Evolutionary conservation across 2,888 invertebrate genomes (phyloP), one percentile per base, ranked within the genome.

Genomic region (Clistopyga incitator): DNA sequence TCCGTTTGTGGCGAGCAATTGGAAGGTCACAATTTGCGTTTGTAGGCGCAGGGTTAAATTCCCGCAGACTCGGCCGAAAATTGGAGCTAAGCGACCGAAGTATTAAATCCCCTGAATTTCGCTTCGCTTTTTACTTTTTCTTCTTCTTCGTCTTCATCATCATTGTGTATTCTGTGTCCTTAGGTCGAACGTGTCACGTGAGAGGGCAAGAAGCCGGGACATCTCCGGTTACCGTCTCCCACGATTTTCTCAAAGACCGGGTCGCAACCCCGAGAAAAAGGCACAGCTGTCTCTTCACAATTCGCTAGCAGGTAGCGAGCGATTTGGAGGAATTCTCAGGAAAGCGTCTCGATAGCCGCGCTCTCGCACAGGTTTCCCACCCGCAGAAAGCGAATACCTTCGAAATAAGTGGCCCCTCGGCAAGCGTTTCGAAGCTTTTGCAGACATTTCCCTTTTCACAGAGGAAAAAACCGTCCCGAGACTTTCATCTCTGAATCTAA

Each of bases 21-120:
- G 59, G 75, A 84, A 78, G 81, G 78, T 78, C 84, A 64, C 59
- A 70, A 8, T 47, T 74, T 78, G 74, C 84, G 84, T 81, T 81
- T 81, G 52, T 38, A 74, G 80, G 64, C 65, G 23, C 74, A 70
- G 78, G 70, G 65, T 72, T 34, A 68, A n/a, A n/a, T n/a, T n/a
- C n/a, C 10, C 42, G 54, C 61, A 74, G 20, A 61, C 0, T 29
- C 18, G 20, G 59, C 13, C 34, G n/a, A 10, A 38, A 38, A 38
- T 8, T 38, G 38, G 38, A 38, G 10, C 38, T 8, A 38, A 38
- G 6, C 34, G 8, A 42, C n/a, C n/a, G 34, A 3, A 38, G n/a
- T 15, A 0, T 59, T 34, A 3, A 1, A 59, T 45, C 10, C 45
- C n/a, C 42, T 34, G 25, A 56, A 65, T 54, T 54, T 64, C 13